Conservation (phyloP, 2,113 vertebrate species). For the Chascanopsetta lugubris region DNA sequence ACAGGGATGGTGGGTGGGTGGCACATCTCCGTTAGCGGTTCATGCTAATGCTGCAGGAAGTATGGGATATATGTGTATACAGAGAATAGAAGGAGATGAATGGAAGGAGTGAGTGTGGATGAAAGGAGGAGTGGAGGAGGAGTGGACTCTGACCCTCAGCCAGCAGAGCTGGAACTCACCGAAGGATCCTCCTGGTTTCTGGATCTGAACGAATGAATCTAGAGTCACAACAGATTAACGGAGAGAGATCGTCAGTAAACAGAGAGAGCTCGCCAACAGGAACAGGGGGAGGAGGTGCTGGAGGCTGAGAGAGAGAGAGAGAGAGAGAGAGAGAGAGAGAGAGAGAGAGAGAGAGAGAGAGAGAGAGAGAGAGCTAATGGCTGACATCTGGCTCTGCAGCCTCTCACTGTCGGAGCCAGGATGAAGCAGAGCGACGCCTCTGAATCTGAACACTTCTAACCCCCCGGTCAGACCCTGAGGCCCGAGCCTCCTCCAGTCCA, state of each 20-base stretch:
- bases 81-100: conserved; percentile 49
- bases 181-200: conserved; percentile 72
- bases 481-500: conserved; percentile 81
- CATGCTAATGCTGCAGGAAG: conserved; percentile 49
- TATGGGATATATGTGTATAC: conserved; percentile 24
- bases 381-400: conserved; percentile 74
- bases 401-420: conserved; percentile 80
- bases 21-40: conserved; percentile 42
- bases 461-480: conserved; percentile 82
- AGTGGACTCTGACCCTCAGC: conserved; percentile 52
- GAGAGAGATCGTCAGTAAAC: conserved; percentile 80
- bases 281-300: conserved; percentile 74
- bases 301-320: conserved; percentile 59
- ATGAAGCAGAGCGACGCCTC: conserved; percentile 87
- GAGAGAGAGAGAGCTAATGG: conserved; percentile 74
- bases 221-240: conserved; percentile 84
- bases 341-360: conserved; percentile 57
- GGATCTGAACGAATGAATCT: conserved; percentile 79
- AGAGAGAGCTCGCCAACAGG: conserved; percentile 80
- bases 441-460: conserved; percentile 85
- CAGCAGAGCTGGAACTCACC: conserved; percentile 67
- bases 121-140: conserved; percentile 32
- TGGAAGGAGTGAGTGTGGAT: conserved; percentile 47
- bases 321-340: conserved; percentile 63
- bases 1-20: conserved; percentile 46